Percentiles rank a stretch among this genome's conserved stretches.
Conservation (phyloP, 2,888 invertebrate species). For the Drosophila rellima region DNA sequence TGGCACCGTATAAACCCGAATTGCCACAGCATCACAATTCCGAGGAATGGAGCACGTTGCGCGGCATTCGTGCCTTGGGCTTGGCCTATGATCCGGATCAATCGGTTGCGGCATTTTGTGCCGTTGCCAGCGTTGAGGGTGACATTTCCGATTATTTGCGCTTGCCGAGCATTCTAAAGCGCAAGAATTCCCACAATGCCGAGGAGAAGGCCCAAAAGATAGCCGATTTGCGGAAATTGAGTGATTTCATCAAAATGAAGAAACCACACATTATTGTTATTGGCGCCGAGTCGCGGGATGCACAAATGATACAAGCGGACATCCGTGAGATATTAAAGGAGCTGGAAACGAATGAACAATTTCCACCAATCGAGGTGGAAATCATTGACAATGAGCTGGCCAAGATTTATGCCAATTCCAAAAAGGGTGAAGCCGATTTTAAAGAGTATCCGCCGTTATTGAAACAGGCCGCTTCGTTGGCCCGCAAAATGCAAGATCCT, state of each 20-base stretch:
- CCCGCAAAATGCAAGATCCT: constrained; percentile 97
- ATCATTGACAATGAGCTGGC: constrained; percentile 97
- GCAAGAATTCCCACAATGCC: constrained; percentile 90
- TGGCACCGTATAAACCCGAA: constrained; percentile 90
- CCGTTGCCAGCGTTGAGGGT: constrained; percentile 94
- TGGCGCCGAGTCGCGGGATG: constrained; percentile 96
- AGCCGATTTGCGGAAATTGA: constrained; percentile 89
- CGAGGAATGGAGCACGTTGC: constrained; percentile 94
- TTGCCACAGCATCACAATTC: constrained; percentile 93
- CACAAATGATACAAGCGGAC: constrained; percentile 92
- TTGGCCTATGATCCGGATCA: constrained; percentile 95
- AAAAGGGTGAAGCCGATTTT: constrained; percentile 93
- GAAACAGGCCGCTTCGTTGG: constrained; percentile 96
- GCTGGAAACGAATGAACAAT: constrained; percentile 93
- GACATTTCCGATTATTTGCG: constrained; percentile 96
- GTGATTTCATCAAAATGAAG: constrained; percentile 94
- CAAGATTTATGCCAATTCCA: constrained; percentile 96
- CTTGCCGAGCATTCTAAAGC: constrained; percentile 93
- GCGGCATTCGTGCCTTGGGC: constrained; percentile 94
- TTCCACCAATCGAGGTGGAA: constrained; percentile 94
- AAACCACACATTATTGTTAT: constrained; percentile 97
- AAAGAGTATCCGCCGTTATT: constrained; percentile 96
- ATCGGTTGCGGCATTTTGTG: constrained; percentile 94
- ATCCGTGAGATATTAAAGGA: constrained; percentile 91
- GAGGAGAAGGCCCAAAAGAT: constrained; percentile 90